Base-by-base conservation (phyloP, 2,797 vertebrate species). In the Rhadinocentrus ornatus region DNA sequence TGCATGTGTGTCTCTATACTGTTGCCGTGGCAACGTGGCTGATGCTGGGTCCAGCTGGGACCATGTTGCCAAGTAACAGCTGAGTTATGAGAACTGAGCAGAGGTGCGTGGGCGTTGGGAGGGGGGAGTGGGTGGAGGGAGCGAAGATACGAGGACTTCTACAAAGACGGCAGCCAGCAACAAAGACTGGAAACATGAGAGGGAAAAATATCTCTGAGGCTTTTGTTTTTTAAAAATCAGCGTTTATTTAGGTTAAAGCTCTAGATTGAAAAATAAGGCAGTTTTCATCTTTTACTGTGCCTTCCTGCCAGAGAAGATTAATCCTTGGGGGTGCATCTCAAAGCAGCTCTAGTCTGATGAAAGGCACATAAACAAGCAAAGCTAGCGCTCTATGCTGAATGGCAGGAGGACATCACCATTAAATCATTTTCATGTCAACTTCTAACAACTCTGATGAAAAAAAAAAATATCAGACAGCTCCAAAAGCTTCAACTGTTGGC, bases 11-110 rank as follows among this genome's bases (percentile, higher is more conserved):
- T 44, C 41, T 44, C 16, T 69, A 27, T 87, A 86, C 71, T 27
- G 90, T 94, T 91, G 83, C 90, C 64, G 8, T 78, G 80, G 88
- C 81, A 91, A 93, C 91, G 5, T 1, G 76, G 90, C 88, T 89
- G 90, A 92, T 91, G 91, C 86, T 77, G 89, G 85, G 90, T 87
- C 86, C 89, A 92, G 91, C 91, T 92, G 91, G 92, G 89, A 92
- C 88, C 84, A 90, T 39, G 93, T 95, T 94, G 93, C 93, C 92
- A 93, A 92, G 94, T 93, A 94, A 94, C 93, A 90, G 90, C 92
- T 93, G 91, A 94, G 90, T 92, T 93, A 90, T 87, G 92, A 93
- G 88, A 83, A 77, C 50, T 75, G 80, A 86, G 78, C 83, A 90
- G 86, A 86, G 85, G 77, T 84, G 86, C 53, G 85, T 86, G 62